These are phyloP conservation scores for Acarapis woodi DNA, from an alignment of 1,140 invertebrate genomes.

Conservation along the genomic window DNA sequence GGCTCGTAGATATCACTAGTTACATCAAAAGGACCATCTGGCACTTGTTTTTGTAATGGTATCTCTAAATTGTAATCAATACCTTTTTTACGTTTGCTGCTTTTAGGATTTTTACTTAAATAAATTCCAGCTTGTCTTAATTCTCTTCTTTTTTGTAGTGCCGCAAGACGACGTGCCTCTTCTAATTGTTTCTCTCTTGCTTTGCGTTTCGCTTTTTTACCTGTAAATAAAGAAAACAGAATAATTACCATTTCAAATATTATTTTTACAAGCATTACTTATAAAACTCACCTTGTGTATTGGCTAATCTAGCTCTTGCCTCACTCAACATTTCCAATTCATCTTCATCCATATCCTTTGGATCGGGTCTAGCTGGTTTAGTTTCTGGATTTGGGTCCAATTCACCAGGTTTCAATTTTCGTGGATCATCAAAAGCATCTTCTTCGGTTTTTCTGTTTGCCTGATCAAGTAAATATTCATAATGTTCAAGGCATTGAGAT, in stretches of 20 bases:
- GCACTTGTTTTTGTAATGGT: constrained; percentile 80
- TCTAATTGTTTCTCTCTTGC: constrained; percentile 94
- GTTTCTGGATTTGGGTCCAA: constrained; percentile 99
- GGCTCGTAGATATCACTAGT: constrained; percentile 60
- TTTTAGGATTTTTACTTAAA: constrained; percentile 26
- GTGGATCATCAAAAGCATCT: constrained; percentile 68
- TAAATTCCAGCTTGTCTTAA: constrained; percentile 88
- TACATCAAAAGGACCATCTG: constrained; percentile 74
- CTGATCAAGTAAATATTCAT: constrained; percentile 90
- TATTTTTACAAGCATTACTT: no score
- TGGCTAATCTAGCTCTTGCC: constrained; percentile 82
- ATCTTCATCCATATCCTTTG: constrained; percentile 99
- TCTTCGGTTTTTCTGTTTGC: constrained; percentile 92
- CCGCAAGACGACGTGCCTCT: constrained; percentile 78
- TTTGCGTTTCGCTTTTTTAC: constrained; percentile 96
- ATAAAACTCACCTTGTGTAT: no score
- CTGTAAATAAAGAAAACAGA: no score
- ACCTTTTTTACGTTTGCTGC: constrained; percentile 45
- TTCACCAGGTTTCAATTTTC: constrained; percentile 90
- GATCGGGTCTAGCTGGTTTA: constrained; percentile 91
- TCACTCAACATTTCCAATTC: constrained; percentile 98
- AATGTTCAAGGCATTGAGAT: constrained; percentile 88
- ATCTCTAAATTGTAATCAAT: constrained; percentile 96
- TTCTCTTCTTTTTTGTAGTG: constrained; percentile 82
- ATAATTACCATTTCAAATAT: no score